Evolutionary conservation across 2,888 invertebrate species (phyloP), one percentile per base, ranked within the genome.

Genomic region (Synergus itoensis): DNA sequence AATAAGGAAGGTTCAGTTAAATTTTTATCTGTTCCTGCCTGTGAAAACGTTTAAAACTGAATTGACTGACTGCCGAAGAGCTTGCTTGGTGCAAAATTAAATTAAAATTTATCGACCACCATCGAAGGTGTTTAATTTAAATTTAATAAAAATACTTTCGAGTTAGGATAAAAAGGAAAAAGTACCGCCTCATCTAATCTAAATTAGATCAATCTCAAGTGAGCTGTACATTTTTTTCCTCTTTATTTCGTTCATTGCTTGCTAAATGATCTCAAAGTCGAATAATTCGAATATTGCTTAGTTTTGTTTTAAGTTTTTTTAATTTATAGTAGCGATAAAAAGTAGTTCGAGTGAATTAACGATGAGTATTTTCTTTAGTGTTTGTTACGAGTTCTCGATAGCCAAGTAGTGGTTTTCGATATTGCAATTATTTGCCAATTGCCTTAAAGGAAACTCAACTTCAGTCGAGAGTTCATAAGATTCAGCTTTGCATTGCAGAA

Each of bases 181-280:
- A 69, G 18, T 69, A 73, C 28, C 28, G 36, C 53, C n/a, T 9
- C 36, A 48, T 45, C 5, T 53, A 36, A 48, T 69, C 69, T 69
- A 69, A 69, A 73, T 73, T 73, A 73, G 53, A 53, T 76, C 76
- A 77, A 75, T 82, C 78, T 78, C 28, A 43, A 77, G 77, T 78
- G 77, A 57, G 69, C 63, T 80, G 65, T 48, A 64, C 64, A 28
- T 65, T 45, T 62, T 75, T 43, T 78, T 41, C 73, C 73, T 45
- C 48, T 62, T 76, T 57, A 62, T 62, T 62, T 62, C 5, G 62
- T 62, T 41, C 76, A 67, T 77, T 57, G 41, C 43, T 41, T 69
- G 60, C 57, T 43, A 60, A 60, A 77, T 82, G 81, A 82, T 83
- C 82, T 83, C 80, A 76, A 80, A 81, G 79, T 81, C 81, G 40